phyloP scores from a whole-genome alignment of 2,888 invertebrate species.

The Agrochola lota region DNA sequence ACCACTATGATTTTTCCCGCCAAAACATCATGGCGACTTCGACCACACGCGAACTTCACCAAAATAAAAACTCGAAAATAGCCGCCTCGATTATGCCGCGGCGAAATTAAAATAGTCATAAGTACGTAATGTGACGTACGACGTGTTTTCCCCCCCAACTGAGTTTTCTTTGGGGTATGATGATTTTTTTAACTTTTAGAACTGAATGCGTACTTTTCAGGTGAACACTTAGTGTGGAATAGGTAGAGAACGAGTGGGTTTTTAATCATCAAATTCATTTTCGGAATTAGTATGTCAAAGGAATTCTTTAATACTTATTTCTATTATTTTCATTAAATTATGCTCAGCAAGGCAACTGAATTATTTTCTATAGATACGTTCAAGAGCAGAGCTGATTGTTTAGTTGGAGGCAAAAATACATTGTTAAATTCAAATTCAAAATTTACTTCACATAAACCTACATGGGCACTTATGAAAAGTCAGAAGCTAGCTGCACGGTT shows the following conservation, averaged over 20 bases:
- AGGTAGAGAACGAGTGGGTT: background rate
- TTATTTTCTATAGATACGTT: background rate
- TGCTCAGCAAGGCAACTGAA: too few relatives aligned
- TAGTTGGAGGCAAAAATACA: conserved; percentile 31
- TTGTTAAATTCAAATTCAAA: background rate
- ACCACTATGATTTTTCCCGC: conserved; percentile 87
- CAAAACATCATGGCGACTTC: conserved; percentile 82
- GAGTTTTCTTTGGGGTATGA: conserved; percentile 64
- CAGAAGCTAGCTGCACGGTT: too few relatives aligned
- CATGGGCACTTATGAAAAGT: too few relatives aligned
- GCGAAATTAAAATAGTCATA: conserved; percentile 86
- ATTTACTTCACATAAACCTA: too few relatives aligned
- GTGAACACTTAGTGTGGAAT: background rate
- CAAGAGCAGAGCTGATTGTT: background rate
- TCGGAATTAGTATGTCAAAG: background rate
- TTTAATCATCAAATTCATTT: background rate
- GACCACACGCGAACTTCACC: conserved; percentile 90
- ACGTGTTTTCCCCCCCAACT: conserved; percentile 83
- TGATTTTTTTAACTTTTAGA: conserved; percentile 2
- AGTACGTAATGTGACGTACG: conserved; percentile 67
- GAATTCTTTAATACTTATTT: background rate
- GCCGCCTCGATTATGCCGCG: conserved; percentile 82
- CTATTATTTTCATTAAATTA: background rate
- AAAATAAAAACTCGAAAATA: conserved; percentile 90
- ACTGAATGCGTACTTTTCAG: conserved; percentile 3